A percentile compares a stretch with the other conserved stretches of the same genome.
phyloP scores from a whole-genome alignment of 2,113 vertebrate species.

The Nipponia nippon region DNA sequence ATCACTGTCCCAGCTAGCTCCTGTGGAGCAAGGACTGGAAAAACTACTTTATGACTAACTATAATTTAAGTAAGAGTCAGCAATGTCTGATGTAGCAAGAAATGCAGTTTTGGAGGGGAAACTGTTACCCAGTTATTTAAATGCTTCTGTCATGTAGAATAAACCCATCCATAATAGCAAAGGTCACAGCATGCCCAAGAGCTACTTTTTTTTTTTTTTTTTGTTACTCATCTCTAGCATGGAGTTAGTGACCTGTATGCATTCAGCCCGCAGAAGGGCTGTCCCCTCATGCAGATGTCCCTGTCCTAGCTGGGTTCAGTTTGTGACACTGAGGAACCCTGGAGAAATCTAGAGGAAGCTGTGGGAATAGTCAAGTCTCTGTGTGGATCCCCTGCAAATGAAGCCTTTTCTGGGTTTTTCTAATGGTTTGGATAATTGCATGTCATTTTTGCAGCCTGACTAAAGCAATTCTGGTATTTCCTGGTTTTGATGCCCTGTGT shows the following conservation, averaged over 20 bases:
- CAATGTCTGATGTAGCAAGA: slow-evolving; percentile 16
- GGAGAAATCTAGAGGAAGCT: neutral
- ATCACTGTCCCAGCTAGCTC: neutral
- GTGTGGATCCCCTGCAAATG: neutral
- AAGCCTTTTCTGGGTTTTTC: neutral
- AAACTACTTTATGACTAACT: neutral
- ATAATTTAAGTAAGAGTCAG: slow-evolving; percentile 39
- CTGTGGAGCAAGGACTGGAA: slow-evolving; percentile 6
- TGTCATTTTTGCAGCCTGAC: slow-evolving; percentile 7
- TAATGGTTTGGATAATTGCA: slow-evolving; percentile 39
- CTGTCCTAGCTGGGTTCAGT: neutral
- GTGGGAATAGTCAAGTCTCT: neutral
- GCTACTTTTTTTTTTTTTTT: neutral
- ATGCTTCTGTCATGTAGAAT: slow-evolving; percentile 3
- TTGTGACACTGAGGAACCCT: neutral
- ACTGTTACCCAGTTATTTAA: slow-evolving; percentile 4
- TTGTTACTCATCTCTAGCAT: neutral
- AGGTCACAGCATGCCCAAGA: neutral
- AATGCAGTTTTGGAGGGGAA: slow-evolving; percentile 12
- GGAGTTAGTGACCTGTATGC: neutral
- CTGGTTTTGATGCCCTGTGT: neutral
- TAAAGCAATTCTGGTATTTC: neutral
- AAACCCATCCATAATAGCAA: neutral
- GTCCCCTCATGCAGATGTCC: neutral
- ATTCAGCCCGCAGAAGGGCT: neutral